Evolutionary conservation across 92 coral and sea anemone species (phyloP).

Genomic region (Hydrozoanthus gracilis): DNA sequence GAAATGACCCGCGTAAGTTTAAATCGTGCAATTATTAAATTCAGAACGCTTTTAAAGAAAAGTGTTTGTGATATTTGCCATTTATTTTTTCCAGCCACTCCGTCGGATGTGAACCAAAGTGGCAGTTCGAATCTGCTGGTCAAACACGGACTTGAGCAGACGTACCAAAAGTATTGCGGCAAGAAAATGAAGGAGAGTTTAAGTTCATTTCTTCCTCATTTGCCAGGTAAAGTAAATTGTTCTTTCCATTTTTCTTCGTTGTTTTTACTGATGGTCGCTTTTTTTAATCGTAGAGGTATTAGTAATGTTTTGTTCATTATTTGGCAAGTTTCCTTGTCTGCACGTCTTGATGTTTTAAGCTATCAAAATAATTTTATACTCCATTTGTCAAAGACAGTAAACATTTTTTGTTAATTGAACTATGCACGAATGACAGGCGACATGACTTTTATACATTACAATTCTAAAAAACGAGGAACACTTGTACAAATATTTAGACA

Average conservation of each 20-base stretch:
- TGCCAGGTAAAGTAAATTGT: constrained; percentile 74
- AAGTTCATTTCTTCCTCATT: constrained; percentile 94
- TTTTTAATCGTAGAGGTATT: neutral
- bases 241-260: neutral
- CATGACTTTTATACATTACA: too few relatives aligned
- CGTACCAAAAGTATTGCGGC: constrained; percentile 93
- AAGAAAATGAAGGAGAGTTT: constrained; percentile 94
- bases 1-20: constrained; percentile 78
- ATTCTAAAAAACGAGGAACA: too few relatives aligned
- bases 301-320: neutral
- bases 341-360: neutral
- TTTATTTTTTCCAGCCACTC: constrained; percentile 64
- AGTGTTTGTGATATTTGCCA: neutral
- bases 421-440: neutral
- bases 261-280: neutral
- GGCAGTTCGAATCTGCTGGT: constrained; percentile 87
- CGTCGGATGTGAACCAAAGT: constrained; percentile 62
- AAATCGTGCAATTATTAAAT: neutral
- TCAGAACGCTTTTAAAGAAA: neutral
- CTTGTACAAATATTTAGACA: too few relatives aligned
- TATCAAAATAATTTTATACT: neutral
- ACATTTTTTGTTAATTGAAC: neutral
- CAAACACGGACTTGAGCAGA: constrained; percentile 91
- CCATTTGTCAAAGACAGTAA: neutral
- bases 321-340: neutral